Conservation (phyloP, 2,888 invertebrate genomes). For the Flabesymbios commensalis region DNA sequence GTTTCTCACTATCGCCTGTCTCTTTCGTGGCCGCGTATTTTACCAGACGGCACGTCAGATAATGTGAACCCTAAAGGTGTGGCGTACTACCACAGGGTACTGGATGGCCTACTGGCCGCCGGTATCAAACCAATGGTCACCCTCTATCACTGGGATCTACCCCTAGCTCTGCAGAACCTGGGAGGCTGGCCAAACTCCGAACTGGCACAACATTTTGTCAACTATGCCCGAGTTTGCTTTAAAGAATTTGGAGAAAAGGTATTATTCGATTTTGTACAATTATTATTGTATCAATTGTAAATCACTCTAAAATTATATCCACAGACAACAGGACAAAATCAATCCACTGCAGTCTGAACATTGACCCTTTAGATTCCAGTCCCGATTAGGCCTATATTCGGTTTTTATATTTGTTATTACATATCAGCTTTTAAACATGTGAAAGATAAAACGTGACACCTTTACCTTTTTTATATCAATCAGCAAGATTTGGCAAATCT, state of each 20-base stretch:
- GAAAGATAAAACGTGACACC: too few relatives aligned
- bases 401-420: too few relatives aligned
- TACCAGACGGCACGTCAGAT: slow-evolving; percentile 66
- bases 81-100: slow-evolving; percentile 73
- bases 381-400: too few relatives aligned
- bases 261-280: too few relatives aligned
- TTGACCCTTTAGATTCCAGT: too few relatives aligned
- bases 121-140: slow-evolving; percentile 68
- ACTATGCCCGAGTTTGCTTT: slow-evolving; percentile 46
- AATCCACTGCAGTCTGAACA: too few relatives aligned
- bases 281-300: too few relatives aligned
- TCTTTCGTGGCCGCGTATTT: slow-evolving; percentile 72
- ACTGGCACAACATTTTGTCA: slow-evolving; percentile 41
- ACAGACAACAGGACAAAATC: too few relatives aligned
- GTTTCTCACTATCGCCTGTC: slow-evolving; percentile 48
- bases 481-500: too few relatives aligned
- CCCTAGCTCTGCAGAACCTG: slow-evolving; percentile 42
- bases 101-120: slow-evolving; percentile 70
- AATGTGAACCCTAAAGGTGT: slow-evolving; percentile 64
- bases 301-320: too few relatives aligned
- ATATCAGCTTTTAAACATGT: too few relatives aligned
- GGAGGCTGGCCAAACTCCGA: slow-evolving; percentile 53
- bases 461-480: too few relatives aligned
- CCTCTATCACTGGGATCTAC: slow-evolving; percentile 63
- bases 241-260: slow-evolving; percentile 44